Evolutionary conservation across 30 jellyfish, hydroid and myxozoan genomes (phyloP).

Genomic region (Hydractinia echinata): DNA sequence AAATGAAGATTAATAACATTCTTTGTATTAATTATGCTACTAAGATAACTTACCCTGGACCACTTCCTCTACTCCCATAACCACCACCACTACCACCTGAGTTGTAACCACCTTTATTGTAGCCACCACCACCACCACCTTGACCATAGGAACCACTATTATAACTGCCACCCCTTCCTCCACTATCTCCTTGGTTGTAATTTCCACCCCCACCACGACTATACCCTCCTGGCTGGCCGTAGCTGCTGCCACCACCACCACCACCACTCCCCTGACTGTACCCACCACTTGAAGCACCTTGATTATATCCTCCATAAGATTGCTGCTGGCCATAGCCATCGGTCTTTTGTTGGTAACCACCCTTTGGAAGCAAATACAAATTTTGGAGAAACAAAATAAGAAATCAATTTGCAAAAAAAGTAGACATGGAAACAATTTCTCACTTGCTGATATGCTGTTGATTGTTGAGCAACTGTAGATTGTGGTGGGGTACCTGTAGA

Average conservation of each 20-base stretch:
- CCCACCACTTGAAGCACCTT: constrained; percentile 1
- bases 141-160: constrained; percentile 41
- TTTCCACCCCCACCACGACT: constrained; percentile 22
- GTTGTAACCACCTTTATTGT: constrained; percentile 18
- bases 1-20: background rate
- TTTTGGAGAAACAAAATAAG: too few species aligned
- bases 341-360: background rate
- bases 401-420: too few species aligned
- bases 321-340: background rate
- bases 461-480: too few species aligned
- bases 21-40: background rate
- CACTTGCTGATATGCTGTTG: too few species aligned
- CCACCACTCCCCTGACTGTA: background rate
- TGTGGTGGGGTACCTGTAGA: too few species aligned
- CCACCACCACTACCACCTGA: constrained; percentile 25
- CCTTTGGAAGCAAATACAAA: background rate
- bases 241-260: constrained; percentile 11
- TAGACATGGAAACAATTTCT: too few species aligned
- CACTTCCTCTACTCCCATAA: constrained; percentile 35
- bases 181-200: constrained; percentile 23
- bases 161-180: constrained; percentile 36
- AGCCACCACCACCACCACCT: constrained; percentile 33
- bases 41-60: constrained; percentile 12
- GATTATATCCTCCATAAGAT: background rate
- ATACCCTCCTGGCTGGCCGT: background rate